A percentile compares a stretch with the other conserved stretches of the same genome.
Evolutionary conservation across 2,888 invertebrate genomes (phyloP).

Genomic region (Phortica okadai): DNA sequence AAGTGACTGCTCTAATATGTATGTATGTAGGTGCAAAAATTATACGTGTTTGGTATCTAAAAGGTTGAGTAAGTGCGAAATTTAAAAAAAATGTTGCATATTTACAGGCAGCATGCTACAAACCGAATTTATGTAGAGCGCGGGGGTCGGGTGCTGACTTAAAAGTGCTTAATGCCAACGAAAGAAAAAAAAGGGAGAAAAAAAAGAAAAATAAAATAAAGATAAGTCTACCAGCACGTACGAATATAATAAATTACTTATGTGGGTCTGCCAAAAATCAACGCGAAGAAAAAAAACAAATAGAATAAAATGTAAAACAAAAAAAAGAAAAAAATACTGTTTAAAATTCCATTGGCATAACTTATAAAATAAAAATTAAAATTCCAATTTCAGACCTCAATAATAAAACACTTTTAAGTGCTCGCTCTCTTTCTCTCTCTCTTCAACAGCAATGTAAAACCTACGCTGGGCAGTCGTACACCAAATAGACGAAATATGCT

Average conservation of each 20-base stretch:
- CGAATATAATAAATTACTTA: conserved; percentile 61
- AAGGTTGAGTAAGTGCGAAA: neutral
- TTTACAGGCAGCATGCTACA: neutral
- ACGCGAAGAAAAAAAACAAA: conserved; percentile 11
- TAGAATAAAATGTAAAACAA: conserved; percentile 28
- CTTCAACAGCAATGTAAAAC: conserved; percentile 28
- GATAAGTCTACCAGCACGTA: conserved; percentile 46
- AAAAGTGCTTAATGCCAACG: neutral
- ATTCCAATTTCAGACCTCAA: conserved; percentile 65
- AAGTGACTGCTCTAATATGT: conserved; percentile 3
- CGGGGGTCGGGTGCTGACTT: neutral
- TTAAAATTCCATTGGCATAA: conserved; percentile 65
- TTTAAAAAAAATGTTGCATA: neutral
- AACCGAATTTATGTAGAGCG: neutral
- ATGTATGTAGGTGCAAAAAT: conserved; percentile 8
- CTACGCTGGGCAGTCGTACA: neutral
- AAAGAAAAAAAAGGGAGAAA: neutral
- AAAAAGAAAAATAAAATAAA: neutral
- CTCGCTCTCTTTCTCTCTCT: conserved; percentile 29
- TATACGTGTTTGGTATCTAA: neutral
- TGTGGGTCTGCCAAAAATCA: conserved; percentile 13
- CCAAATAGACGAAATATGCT: neutral
- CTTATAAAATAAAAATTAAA: conserved; percentile 69
- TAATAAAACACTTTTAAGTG: conserved; percentile 66
- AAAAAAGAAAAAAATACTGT: conserved; percentile 38